phyloP scores from a whole-genome alignment of 2,797 vertebrate genomes.

The Pangasius sanitwongsei region DNA sequence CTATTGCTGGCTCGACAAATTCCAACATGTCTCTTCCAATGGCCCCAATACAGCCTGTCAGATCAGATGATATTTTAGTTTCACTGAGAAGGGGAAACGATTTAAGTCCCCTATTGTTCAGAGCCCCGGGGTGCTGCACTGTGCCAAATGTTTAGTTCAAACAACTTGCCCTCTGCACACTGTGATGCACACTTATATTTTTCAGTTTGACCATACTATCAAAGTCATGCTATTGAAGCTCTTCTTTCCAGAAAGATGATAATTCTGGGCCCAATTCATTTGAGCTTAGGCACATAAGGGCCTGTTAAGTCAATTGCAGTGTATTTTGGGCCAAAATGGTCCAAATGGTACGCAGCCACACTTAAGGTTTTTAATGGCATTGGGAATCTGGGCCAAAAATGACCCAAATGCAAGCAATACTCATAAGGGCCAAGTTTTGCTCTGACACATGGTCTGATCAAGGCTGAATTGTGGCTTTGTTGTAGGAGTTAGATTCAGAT shows the following conservation, averaged over 20 bases:
- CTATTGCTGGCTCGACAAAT: slow-evolving; percentile 70
- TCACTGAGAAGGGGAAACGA: slow-evolving; percentile 57
- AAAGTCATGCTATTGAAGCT: not conserved
- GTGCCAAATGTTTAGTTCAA: slow-evolving; percentile 57
- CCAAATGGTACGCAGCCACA: not conserved
- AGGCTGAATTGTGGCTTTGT: not conserved
- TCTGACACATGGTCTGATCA: not conserved
- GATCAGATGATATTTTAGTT: slow-evolving; percentile 64
- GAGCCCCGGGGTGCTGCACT: slow-evolving; percentile 26
- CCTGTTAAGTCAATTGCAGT: not conserved
- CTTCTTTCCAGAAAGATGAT: not conserved
- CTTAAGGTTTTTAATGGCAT: not conserved
- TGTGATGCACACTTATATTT: slow-evolving; percentile 29
- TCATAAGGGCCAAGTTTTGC: not conserved
- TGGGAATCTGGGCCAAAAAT: not conserved
- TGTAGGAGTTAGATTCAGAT: not conserved
- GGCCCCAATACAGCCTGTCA: slow-evolving; percentile 59
- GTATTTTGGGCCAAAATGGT: not conserved
- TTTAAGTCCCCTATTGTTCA: slow-evolving; percentile 57
- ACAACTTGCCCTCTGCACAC: slow-evolving; percentile 17
- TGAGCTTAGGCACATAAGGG: not conserved
- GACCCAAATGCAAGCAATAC: not conserved
- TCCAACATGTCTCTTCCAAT: slow-evolving; percentile 60
- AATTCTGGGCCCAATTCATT: not conserved
- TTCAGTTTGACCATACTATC: not conserved